Conservation (phyloP, 2,888 invertebrate species). For the Athripsodes cinereus region DNA sequence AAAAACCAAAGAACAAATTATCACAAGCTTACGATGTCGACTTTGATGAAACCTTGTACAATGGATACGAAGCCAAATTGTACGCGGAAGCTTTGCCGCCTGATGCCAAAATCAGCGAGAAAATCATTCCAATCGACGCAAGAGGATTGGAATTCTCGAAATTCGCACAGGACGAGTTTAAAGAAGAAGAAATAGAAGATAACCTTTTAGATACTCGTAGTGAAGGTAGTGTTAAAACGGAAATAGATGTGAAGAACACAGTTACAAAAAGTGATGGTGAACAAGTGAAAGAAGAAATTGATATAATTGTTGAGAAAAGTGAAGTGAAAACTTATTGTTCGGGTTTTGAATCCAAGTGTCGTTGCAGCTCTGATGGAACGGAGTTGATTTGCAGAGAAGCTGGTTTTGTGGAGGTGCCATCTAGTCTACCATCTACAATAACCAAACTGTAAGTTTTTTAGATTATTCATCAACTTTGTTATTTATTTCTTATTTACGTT, state of each 20-base stretch:
- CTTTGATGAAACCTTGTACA: constrained; percentile 19
- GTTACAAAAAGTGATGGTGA: not conserved
- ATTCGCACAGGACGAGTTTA: constrained; percentile 7
- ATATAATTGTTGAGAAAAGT: not conserved
- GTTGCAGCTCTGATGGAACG: constrained; percentile 24
- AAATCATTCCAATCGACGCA: constrained; percentile 12
- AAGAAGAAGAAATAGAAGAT: constrained; percentile 3
- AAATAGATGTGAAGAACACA: not conserved
- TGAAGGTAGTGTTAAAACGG: not conserved
- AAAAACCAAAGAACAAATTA: constrained; percentile 3
- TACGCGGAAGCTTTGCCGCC: constrained; percentile 13
- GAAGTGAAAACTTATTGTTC: constrained; percentile 24
- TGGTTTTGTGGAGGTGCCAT: constrained; percentile 26
- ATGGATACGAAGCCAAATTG: constrained; percentile 3
- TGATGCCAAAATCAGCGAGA: constrained; percentile 16
- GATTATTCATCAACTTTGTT: constrained; percentile 1
- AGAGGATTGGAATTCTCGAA: constrained; percentile 9
- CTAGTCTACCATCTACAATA: constrained; percentile 25
- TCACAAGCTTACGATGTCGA: constrained; percentile 22
- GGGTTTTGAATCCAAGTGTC: constrained; percentile 25
- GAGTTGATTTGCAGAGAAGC: constrained; percentile 25
- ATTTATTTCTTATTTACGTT: no score
- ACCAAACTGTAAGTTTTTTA: constrained; percentile 25
- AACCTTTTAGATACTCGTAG: not conserved
- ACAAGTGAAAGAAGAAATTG: not conserved